phyloP scores from a whole-genome alignment of 37 sponge, comb jelly and placozoan genomes.

The Amphimedon queenslandica region DNA sequence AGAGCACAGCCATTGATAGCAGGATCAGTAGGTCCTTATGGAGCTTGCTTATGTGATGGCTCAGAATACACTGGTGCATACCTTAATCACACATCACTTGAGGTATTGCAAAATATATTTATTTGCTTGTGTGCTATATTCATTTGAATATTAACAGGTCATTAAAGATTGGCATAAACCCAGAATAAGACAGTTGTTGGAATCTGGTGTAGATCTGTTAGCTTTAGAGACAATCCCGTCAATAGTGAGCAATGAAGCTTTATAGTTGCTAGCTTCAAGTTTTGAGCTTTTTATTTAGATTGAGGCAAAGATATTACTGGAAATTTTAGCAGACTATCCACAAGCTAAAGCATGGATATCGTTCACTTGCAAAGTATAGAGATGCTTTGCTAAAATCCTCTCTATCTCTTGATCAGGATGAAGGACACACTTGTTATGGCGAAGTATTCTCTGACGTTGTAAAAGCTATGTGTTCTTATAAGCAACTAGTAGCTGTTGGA shows the following conservation, averaged over 20 bases:
- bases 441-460: conserved; percentile 64
- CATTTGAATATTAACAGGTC: background rate
- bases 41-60: conserved; percentile 74
- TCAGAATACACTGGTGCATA: conserved; percentile 82
- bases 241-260: conserved; percentile 9
- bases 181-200: conserved; percentile 36
- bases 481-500: conserved; percentile 68
- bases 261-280: background rate
- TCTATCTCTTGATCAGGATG: conserved; percentile 31
- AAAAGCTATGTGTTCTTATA: conserved; percentile 15
- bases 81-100: conserved; percentile 61
- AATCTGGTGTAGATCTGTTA: conserved; percentile 61
- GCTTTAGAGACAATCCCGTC: conserved; percentile 83
- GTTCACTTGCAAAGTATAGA: conserved; percentile 73
- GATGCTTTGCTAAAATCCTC: background rate
- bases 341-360: conserved; percentile 59
- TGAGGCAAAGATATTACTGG: conserved; percentile 52
- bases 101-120: conserved; percentile 46
- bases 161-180: conserved; percentile 71
- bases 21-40: conserved; percentile 93
- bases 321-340: conserved; percentile 62
- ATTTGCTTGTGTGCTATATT: background rate
- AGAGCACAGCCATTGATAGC: conserved; percentile 54
- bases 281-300: background rate
- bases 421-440: conserved; percentile 61